Conservation (phyloP, 2,797 vertebrate genomes). For the Ispidina picta region DNA sequence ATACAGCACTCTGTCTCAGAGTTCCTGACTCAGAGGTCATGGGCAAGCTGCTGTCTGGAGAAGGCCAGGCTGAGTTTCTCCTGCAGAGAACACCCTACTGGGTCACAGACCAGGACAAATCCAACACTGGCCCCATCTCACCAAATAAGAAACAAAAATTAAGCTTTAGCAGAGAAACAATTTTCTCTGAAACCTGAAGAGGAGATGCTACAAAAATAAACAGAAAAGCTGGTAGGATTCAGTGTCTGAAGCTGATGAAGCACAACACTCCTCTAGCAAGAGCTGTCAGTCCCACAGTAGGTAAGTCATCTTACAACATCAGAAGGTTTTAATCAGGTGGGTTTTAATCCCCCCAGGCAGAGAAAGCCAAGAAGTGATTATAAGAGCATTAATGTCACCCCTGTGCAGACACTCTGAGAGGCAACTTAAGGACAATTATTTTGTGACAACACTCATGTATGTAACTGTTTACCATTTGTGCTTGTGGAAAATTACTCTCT, state of each 20-base stretch:
- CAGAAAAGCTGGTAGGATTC: not conserved
- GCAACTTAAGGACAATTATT: not conserved
- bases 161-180: not conserved
- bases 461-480: not conserved
- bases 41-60: not conserved
- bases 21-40: not conserved
- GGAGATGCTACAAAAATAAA: not conserved
- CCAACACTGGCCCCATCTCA: not conserved
- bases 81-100: not conserved
- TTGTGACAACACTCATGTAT: not conserved
- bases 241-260: not conserved
- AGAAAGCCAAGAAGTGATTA: not conserved
- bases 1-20: not conserved
- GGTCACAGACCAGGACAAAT: not conserved
- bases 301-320: not conserved
- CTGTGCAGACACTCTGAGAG: accelerated
- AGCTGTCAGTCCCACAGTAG: not conserved
- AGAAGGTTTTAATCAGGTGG: not conserved
- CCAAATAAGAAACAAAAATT: not conserved
- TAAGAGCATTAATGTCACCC: not conserved
- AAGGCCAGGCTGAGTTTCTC: not conserved
- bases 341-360: not conserved
- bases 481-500: not conserved
- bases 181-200: not conserved
- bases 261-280: not conserved